Evolutionary conservation across 2,113 vertebrate species (phyloP).

Genomic region (Neoarius graeffei): DNA sequence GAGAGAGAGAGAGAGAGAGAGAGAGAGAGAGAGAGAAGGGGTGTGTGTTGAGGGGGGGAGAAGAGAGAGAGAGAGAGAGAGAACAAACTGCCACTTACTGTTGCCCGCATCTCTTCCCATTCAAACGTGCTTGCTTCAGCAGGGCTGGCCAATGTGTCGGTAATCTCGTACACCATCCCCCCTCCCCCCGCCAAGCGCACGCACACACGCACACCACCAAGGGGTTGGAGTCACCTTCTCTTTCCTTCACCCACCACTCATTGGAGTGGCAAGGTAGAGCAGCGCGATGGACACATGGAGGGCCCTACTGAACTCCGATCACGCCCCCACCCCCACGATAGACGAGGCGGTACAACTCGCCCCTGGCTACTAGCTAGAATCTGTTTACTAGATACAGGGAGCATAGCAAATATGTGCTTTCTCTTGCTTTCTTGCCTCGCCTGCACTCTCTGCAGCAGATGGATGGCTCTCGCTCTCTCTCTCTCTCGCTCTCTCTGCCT

Average conservation of each 20-base stretch:
- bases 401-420: constrained; percentile 66
- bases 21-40: background rate
- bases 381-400: constrained; percentile 64
- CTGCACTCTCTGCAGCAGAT: constrained; percentile 62
- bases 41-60: background rate
- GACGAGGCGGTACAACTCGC: constrained; percentile 15
- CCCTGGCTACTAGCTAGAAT: constrained; percentile 46
- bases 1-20: background rate
- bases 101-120: constrained; percentile 86
- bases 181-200: background rate
- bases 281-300: constrained; percentile 60
- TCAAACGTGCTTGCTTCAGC: constrained; percentile 68
- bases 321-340: constrained; percentile 50
- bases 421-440: constrained; percentile 70
- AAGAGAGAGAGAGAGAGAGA: constrained; percentile 30
- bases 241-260: constrained; percentile 62
- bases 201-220: constrained; percentile 50
- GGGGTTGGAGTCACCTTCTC: constrained; percentile 67
- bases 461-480: constrained; percentile 65
- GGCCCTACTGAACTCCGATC: constrained; percentile 53
- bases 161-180: constrained; percentile 37
- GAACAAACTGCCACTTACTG: constrained; percentile 81
- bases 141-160: constrained; percentile 67
- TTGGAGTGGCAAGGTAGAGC: constrained; percentile 63
- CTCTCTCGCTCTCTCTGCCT: constrained; percentile 53